phyloP scores from a whole-genome alignment of 2,113 vertebrate genomes.

The Lipotes vexillifer region DNA sequence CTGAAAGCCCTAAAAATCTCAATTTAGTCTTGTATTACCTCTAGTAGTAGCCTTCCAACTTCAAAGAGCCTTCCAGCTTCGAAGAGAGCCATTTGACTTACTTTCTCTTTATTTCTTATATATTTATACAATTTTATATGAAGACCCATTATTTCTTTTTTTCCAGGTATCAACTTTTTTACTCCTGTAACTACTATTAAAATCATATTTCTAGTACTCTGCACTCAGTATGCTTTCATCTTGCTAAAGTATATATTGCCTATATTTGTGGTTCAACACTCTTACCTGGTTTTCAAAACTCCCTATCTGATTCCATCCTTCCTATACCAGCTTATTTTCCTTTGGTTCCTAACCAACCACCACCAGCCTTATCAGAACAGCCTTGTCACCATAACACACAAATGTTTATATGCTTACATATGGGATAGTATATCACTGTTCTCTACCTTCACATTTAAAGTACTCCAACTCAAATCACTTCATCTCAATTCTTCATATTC shows the following conservation, averaged over 20 bases:
- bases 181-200: not conserved
- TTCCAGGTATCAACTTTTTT: not conserved
- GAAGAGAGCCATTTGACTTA: not conserved
- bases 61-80: not conserved
- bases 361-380: not conserved
- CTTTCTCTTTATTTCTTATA: conserved; percentile 7
- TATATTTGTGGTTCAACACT: not conserved
- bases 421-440: not conserved
- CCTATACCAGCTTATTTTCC: not conserved
- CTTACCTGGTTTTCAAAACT: not conserved
- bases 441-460: not conserved
- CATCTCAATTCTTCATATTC: not conserved
- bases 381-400: not conserved
- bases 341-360: not conserved
- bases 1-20: not conserved
- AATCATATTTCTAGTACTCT: not conserved
- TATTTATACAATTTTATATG: not conserved
- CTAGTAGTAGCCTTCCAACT: not conserved
- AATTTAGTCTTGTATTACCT: not conserved
- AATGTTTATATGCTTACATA: not conserved
- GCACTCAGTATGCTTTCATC: not conserved
- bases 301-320: not conserved
- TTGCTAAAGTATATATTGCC: not conserved
- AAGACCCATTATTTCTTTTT: not conserved
- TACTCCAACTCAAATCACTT: not conserved